phyloP scores from a whole-genome alignment of 2,797 vertebrate species.

The Knipowitschia caucasica region DNA sequence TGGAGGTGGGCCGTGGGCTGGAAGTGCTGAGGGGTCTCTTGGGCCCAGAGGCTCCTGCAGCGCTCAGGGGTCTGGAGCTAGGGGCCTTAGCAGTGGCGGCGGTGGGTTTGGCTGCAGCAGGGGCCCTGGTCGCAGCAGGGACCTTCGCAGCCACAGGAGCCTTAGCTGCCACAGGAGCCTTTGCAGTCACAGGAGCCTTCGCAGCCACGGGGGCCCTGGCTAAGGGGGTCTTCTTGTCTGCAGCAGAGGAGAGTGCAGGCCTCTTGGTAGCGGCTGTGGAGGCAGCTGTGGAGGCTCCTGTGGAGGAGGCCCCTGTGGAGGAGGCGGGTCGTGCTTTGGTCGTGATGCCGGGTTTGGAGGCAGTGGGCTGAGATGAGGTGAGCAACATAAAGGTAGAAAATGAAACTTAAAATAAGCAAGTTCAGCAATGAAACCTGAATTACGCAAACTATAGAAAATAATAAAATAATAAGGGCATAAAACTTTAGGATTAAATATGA shows the following conservation, averaged over 20 bases:
- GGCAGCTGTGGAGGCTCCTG: conserved; percentile 33
- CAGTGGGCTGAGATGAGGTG: conserved; percentile 69
- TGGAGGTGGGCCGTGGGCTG: conserved; percentile 62
- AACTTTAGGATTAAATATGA: too few relatives aligned
- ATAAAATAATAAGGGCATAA: conserved; percentile 5
- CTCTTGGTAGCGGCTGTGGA: conserved; percentile 70
- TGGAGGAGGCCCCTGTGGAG: conserved; percentile 31
- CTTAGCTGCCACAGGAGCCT: conserved; percentile 53
- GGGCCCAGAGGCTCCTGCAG: conserved; percentile 48
- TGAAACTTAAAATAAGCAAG: conserved; percentile 45
- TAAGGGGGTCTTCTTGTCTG: conserved; percentile 82
- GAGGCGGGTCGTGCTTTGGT: conserved; percentile 70
- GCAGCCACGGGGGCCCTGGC: conserved; percentile 32
- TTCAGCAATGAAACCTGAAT: conserved; percentile 32
- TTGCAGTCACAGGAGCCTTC: conserved; percentile 32
- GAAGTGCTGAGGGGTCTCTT: conserved; percentile 39
- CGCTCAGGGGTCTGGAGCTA: conserved; percentile 52
- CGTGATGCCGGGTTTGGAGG: conserved; percentile 75
- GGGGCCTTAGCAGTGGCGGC: conserved; percentile 47
- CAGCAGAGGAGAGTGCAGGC: conserved; percentile 64
- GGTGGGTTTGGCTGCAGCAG: conserved; percentile 17
- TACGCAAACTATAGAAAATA: conserved; percentile 7
- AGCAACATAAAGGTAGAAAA: conserved; percentile 43
- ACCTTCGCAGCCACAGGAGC: conserved; percentile 18
- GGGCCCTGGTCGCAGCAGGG: conserved; percentile 30